A percentile compares a stretch with the other conserved stretches of the same genome.
Conservation (phyloP, 2,113 vertebrate species). For the Percina caprodes region DNA sequence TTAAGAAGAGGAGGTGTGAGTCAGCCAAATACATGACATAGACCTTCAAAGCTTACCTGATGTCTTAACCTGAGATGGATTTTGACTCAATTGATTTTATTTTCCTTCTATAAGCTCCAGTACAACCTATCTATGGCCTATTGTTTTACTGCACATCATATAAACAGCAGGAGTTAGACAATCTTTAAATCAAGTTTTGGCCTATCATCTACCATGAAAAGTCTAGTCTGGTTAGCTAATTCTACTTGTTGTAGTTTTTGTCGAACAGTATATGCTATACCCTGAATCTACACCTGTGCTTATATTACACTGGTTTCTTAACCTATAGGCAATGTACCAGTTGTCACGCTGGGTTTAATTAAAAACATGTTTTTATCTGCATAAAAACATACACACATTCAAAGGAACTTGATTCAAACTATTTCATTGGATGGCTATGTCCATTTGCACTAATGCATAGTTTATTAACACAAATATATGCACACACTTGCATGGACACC, state of each 20-base stretch:
- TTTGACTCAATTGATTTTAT: neutral
- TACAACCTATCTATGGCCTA: neutral
- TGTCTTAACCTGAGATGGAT: constrained; percentile 3
- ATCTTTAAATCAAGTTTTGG: neutral
- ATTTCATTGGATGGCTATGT: neutral
- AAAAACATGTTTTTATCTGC: neutral
- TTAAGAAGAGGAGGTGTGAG: constrained; percentile 28
- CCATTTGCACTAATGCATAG: neutral
- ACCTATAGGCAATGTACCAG: neutral
- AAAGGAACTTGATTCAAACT: neutral
- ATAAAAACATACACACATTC: neutral
- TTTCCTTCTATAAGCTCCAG: neutral
- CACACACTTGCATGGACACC: neutral
- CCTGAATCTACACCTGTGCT: neutral
- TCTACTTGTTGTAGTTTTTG: neutral
- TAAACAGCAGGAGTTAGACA: neutral
- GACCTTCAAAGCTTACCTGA: constrained; percentile 25
- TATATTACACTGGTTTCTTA: neutral
- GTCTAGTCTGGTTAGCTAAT: too few relatives aligned
- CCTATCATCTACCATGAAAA: neutral
- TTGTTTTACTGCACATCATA: neutral
- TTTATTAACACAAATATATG: neutral
- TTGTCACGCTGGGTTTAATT: neutral
- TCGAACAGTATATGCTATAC: neutral
- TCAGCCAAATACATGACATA: constrained; percentile 33